Evolutionary conservation across 2,888 invertebrate species (phyloP), one percentile per base, ranked within the genome.

Genomic region (Aquatica leii): DNA sequence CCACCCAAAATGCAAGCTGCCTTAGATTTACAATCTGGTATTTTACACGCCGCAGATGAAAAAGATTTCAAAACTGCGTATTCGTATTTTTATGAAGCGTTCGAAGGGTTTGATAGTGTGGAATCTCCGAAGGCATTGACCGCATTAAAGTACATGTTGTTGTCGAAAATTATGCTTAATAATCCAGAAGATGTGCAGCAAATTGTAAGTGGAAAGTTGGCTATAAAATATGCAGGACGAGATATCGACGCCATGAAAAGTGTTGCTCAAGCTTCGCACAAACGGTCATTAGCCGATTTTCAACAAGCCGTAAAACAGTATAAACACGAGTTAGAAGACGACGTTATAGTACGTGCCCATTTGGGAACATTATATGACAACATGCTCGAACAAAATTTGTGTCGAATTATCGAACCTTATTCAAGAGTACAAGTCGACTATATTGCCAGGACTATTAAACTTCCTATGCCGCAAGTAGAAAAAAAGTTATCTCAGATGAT

Each of bases 401-500:
- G 96, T 82, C 90, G 98, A 69, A 95, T 99, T 74, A 98, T 99
- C 69, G 99, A 99, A 83, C 99, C 99, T 1, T 99, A 98, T 82
- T 97, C 97, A 72, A 87, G 94, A 75, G 98, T 99, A 0, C 95
- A 99, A 88, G 93, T 93, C 5, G 90, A 93, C 68, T 95, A 96
- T 82, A 92, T 98, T 72, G 95, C 97, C 20, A 90, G 91, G 72
- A 89, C 92, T 74, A 98, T 98, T 83, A 92, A 94, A 75, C 85
- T 98, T 66, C 92, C 95, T 9, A 90, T 94, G 87, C 85, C 91
- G 49, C 88, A 92, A 84, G 98, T 99, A 55, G 99, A 99, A 83
- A 97, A 97, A 84, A 99, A 99, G 83, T 84, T 99, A 62, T 98
- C 98, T 52, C 99, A 99, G 84, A 99, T 99, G 99, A 99, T 99